A percentile compares a stretch with the other conserved stretches of the same genome.
These are phyloP conservation scores for Eueremaeus valkanovi DNA, from an alignment of 2,888 invertebrate species.

Conservation along the genomic window DNA sequence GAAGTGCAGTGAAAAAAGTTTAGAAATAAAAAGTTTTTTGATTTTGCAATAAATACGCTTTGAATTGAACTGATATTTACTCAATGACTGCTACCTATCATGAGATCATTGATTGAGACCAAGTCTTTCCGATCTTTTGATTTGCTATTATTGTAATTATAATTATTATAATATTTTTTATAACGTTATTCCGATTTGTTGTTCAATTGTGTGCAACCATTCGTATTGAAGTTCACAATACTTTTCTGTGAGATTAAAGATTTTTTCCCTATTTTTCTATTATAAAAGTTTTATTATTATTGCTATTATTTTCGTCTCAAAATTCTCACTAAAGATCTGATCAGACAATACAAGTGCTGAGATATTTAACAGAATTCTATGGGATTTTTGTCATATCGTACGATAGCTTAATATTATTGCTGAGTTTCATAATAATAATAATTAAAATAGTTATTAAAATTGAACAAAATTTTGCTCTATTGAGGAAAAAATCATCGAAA, in stretches of 20 bases:
- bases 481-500: not conserved
- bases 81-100: not conserved
- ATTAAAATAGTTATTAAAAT: too few relatives aligned
- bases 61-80: not conserved
- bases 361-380: too few relatives aligned
- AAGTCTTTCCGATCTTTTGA: not conserved
- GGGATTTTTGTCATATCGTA: too few relatives aligned
- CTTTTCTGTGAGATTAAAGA: not conserved
- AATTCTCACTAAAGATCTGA: not conserved
- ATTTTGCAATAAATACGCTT: not conserved
- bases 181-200: not conserved
- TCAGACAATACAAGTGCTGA: too few relatives aligned
- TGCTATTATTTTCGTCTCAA: not conserved
- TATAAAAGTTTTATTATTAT: not conserved
- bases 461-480: not conserved
- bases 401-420: too few relatives aligned
- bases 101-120: not conserved
- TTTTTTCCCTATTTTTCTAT: too few relatives aligned
- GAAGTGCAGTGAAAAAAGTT: too few relatives aligned
- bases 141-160: constrained; percentile 29
- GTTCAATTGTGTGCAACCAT: constrained; percentile 30
- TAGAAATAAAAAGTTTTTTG: not conserved
- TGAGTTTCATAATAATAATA: too few relatives aligned
- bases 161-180: not conserved
- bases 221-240: constrained; percentile 1